Evolutionary conservation across 2,113 vertebrate species (phyloP).

Genomic region (Corythaeola cristata): DNA sequence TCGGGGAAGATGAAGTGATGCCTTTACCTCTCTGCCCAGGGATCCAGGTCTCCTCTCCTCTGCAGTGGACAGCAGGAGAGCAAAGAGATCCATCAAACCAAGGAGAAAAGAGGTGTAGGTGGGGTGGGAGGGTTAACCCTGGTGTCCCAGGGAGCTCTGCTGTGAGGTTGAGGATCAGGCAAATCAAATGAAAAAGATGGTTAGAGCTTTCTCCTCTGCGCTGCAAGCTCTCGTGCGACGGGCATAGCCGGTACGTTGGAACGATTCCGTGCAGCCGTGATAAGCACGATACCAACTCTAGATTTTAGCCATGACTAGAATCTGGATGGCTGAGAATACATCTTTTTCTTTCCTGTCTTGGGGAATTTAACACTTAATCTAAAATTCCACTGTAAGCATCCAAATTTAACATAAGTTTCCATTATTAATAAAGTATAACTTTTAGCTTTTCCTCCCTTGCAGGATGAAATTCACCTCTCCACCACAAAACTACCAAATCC

Average conservation of each 20-base stretch:
- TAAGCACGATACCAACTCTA: not conserved
- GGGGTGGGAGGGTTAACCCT: not conserved
- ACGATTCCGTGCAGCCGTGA: not conserved
- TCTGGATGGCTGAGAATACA: not conserved
- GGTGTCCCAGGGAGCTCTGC: not conserved
- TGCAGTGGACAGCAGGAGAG: fast-evolving
- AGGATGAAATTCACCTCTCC: not conserved
- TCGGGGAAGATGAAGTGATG: not conserved
- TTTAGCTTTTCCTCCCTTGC: not conserved
- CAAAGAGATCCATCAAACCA: not conserved
- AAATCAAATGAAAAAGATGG: not conserved
- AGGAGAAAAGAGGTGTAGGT: not conserved
- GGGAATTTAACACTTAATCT: not conserved
- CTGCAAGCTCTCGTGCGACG: not conserved
- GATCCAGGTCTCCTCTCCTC: not conserved
- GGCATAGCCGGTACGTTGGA: not conserved
- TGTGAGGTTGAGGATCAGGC: not conserved
- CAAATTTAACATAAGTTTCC: not conserved
- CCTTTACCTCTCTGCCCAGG: not conserved
- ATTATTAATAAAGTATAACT: not conserved
- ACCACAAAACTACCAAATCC: not conserved
- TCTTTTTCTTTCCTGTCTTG: not conserved
- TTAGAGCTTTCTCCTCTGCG: not conserved
- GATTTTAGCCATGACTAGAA: not conserved
- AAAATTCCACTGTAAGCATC: not conserved